These are phyloP conservation scores for Macrochelys suwanniensis DNA, from an alignment of 2,797 vertebrate genomes.

Conservation along the genomic window DNA sequence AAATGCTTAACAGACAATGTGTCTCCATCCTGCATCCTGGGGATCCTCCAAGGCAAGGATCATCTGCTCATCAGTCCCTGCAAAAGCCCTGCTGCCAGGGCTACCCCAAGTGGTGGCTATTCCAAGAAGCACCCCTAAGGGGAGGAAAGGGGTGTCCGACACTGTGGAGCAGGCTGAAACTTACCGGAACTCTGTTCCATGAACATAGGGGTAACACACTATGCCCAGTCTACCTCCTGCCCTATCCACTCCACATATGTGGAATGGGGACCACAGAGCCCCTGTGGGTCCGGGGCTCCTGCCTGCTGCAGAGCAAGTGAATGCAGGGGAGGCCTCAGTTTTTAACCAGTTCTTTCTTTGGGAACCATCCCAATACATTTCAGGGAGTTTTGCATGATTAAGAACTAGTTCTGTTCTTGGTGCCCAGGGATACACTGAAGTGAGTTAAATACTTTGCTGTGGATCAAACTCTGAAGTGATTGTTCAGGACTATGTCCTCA, in stretches of 20 bases:
- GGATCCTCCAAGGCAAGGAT: not conserved
- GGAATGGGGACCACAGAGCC: not conserved
- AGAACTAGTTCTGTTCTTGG: not conserved
- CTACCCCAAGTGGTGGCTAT: not conserved
- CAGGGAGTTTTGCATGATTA: not conserved
- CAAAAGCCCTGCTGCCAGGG: not conserved
- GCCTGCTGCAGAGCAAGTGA: not conserved
- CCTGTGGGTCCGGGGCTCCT: not conserved
- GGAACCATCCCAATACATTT: accelerated
- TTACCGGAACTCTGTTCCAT: not conserved
- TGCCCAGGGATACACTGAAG: not conserved
- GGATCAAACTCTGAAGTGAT: not conserved
- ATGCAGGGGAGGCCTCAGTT: not conserved
- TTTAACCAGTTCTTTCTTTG: not conserved
- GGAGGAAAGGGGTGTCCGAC: not conserved
- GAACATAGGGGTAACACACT: accelerated
- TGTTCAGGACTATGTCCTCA: not conserved
- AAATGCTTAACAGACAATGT: not conserved
- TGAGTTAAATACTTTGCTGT: not conserved
- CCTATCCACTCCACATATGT: not conserved
- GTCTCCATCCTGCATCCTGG: not conserved
- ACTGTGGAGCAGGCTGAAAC: not conserved
- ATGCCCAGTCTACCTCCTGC: not conserved
- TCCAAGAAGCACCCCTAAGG: not conserved
- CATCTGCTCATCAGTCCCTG: not conserved